phyloP scores from a whole-genome alignment of 2,888 invertebrate genomes.

The Dynastes tityus region DNA sequence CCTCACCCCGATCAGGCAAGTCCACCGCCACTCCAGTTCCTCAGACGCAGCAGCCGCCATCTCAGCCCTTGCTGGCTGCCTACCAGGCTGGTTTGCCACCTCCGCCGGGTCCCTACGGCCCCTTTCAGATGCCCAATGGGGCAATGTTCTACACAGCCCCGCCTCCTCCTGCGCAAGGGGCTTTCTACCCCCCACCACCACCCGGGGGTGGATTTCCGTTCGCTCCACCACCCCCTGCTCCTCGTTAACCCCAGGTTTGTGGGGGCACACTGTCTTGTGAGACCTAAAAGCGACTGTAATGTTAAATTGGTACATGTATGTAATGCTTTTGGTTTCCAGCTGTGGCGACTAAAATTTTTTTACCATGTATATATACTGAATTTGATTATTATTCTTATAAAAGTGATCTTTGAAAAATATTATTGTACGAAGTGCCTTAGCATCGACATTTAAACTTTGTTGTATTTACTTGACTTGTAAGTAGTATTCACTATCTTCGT shows the following conservation, averaged over 20 bases:
- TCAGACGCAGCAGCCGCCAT: conserved; percentile 58
- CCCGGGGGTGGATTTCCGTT: conserved; percentile 61
- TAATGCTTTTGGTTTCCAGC: conserved; percentile 52
- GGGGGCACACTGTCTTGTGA: conserved; percentile 48
- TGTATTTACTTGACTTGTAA: background rate
- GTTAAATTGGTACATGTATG: conserved; percentile 14
- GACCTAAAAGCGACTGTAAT: conserved; percentile 50
- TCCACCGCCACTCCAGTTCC: conserved; percentile 56
- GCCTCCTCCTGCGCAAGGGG: conserved; percentile 63
- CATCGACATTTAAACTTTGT: background rate
- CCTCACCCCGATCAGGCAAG: conserved; percentile 54
- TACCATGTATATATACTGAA: background rate
- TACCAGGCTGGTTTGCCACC: conserved; percentile 59
- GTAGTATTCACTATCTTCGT: no score
- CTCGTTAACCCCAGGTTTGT: conserved; percentile 60
- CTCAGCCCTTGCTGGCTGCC: conserved; percentile 59
- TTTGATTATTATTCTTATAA: background rate
- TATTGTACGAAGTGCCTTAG: background rate
- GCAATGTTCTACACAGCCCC: conserved; percentile 66
- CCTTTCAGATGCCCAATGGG: conserved; percentile 65
- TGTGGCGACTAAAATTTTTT: conserved; percentile 45
- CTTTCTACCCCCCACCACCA: conserved; percentile 59
- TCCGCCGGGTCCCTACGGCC: conserved; percentile 59
- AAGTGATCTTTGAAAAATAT: background rate
- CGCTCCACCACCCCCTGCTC: conserved; percentile 65